These are phyloP conservation scores for Cosmia trapezina DNA, from an alignment of 2,888 invertebrate genomes.

Conservation along the genomic window DNA sequence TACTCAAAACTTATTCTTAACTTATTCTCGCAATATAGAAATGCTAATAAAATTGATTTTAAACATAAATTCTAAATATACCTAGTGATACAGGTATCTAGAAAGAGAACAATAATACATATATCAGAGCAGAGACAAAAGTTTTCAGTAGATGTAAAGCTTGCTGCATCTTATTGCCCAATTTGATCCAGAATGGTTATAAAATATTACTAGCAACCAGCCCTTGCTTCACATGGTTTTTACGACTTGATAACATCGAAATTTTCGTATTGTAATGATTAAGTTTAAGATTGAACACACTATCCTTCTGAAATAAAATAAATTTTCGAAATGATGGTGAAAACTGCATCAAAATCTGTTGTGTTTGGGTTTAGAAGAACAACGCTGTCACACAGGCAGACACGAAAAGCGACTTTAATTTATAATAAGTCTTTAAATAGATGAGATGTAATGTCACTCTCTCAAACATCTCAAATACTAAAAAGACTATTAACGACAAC, in stretches of 20 bases:
- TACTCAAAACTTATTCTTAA: too few relatives aligned
- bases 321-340: background rate
- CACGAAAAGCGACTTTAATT: background rate
- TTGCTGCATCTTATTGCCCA: background rate
- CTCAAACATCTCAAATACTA: slow-evolving; percentile 24
- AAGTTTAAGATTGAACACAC: background rate
- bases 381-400: background rate
- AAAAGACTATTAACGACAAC: slow-evolving; percentile 66
- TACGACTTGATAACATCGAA: too few relatives aligned
- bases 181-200: background rate
- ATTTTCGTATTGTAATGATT: background rate
- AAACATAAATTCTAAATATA: background rate
- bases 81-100: too few relatives aligned
- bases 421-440: background rate
- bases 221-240: background rate
- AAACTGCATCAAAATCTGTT: background rate
- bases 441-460: background rate
- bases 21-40: background rate
- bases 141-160: background rate
- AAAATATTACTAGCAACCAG: background rate
- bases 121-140: background rate
- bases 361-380: background rate
- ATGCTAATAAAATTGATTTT: too few relatives aligned
- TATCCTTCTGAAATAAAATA: background rate
- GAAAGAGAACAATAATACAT: background rate